Evolutionary conservation across 2,888 invertebrate species (phyloP).

Genomic region (Myathropa florea): DNA sequence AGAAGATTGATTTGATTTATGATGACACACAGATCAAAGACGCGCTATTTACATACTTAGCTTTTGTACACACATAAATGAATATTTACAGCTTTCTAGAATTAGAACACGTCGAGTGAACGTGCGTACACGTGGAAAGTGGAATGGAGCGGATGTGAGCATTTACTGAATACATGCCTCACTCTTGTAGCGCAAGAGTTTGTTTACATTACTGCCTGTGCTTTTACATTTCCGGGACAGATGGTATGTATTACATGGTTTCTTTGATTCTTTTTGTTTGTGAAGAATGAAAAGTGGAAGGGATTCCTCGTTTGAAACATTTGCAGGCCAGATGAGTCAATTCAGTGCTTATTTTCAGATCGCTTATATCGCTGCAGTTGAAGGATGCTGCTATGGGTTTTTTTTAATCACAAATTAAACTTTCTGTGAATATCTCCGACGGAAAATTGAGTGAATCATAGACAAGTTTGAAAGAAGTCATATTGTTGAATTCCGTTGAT

Average conservation of each 20-base stretch:
- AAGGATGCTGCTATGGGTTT: too few relatives aligned
- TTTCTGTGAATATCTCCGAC: too few relatives aligned
- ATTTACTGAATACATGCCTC: not conserved
- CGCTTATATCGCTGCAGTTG: not conserved
- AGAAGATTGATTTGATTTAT: not conserved
- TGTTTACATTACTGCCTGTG: slow-evolving; percentile 28
- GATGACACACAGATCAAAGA: not conserved
- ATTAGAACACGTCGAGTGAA: not conserved
- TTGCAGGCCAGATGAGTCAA: not conserved
- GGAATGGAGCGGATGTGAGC: slow-evolving; percentile 2
- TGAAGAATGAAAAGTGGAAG: not conserved
- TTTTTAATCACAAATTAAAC: too few relatives aligned
- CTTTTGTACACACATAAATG: not conserved
- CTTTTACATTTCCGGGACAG: slow-evolving; percentile 42
- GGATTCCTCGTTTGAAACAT: not conserved
- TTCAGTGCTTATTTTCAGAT: not conserved
- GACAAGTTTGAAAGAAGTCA: too few relatives aligned
- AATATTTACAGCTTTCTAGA: not conserved
- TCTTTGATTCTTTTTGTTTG: slow-evolving; percentile 10
- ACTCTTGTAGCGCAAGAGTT: slow-evolving; percentile 10
- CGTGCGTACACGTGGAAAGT: slow-evolving; percentile 7
- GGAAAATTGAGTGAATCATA: too few relatives aligned
- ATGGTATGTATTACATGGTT: slow-evolving; percentile 5
- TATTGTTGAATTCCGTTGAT: too few relatives aligned
- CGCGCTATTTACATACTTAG: not conserved